Evolutionary conservation across 1,140 invertebrate genomes (phyloP).

Genomic region (Listronotus bonariensis): DNA sequence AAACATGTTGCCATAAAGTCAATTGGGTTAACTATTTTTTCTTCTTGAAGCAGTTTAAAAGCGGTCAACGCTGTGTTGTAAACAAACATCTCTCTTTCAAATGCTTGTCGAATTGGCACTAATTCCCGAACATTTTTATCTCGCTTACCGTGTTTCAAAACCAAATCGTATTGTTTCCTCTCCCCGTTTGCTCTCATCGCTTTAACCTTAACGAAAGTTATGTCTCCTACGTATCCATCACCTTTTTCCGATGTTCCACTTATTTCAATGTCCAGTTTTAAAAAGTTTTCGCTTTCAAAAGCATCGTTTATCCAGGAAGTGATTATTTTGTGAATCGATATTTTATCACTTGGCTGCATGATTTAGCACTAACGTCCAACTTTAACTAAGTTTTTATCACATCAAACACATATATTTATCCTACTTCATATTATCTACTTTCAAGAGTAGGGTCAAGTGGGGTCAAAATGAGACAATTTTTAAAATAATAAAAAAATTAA

Average conservation of each 20-base stretch:
- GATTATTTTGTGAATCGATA: background rate
- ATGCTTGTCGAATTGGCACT: slow-evolving; percentile 14
- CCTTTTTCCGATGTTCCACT: slow-evolving; percentile 22
- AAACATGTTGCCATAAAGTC: slow-evolving; percentile 7
- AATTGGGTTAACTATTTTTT: background rate
- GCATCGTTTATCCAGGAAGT: background rate
- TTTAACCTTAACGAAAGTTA: slow-evolving; percentile 29
- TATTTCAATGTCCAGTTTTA: background rate
- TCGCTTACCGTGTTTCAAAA: slow-evolving; percentile 38
- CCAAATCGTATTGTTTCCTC: slow-evolving; percentile 19
- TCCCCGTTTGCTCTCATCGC: background rate
- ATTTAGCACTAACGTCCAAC: too few species aligned
- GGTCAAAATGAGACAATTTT: too few species aligned
- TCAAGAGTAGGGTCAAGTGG: too few species aligned
- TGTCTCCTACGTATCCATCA: slow-evolving; percentile 41
- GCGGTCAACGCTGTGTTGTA: slow-evolving; percentile 31
- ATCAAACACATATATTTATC: too few species aligned
- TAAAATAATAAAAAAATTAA: too few species aligned
- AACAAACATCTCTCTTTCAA: slow-evolving; percentile 32
- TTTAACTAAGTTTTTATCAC: too few species aligned
- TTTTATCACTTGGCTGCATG: too few species aligned
- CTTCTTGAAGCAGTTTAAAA: slow-evolving; percentile 17
- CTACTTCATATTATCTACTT: too few species aligned
- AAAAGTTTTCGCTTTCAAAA: background rate
- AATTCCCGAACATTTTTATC: slow-evolving; percentile 16